phyloP scores from a whole-genome alignment of 2,888 invertebrate species.

The Oeneis ivallda region DNA sequence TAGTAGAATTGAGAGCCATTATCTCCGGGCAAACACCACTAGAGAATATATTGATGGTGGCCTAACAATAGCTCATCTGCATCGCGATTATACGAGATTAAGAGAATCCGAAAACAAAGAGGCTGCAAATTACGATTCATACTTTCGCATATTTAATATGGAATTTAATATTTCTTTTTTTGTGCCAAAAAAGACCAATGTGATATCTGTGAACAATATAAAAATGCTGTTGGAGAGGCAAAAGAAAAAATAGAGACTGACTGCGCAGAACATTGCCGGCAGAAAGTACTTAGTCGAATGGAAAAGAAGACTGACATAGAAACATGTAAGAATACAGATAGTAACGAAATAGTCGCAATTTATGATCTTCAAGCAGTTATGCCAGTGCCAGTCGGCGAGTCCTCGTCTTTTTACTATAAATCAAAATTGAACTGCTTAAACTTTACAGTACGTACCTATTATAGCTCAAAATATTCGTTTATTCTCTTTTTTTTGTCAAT shows the following conservation, averaged over 20 bases:
- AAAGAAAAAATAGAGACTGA: too few species aligned
- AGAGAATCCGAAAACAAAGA: conserved; percentile 14
- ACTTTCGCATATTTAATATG: conserved; percentile 19
- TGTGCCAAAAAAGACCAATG: conserved; percentile 26
- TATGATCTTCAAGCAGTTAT: conserved; percentile 38
- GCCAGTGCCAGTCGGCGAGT: conserved; percentile 36
- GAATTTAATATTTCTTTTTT: conserved; percentile 27
- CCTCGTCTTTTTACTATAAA: conserved; percentile 38
- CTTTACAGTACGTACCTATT: conserved; percentile 17
- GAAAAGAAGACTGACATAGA: too few species aligned
- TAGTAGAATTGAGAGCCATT: conserved; percentile 7
- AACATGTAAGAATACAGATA: too few species aligned
- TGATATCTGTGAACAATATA: conserved; percentile 26
- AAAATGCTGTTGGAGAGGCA: conserved; percentile 17
- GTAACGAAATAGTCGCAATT: conserved; percentile 25
- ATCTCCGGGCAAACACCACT: conserved; percentile 11
- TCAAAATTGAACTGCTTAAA: conserved; percentile 35
- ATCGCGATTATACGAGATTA: conserved; percentile 5
- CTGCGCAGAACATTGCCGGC: too few species aligned
- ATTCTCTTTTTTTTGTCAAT: too few species aligned
- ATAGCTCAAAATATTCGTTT: too few species aligned
- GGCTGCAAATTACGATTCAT: conserved; percentile 17
- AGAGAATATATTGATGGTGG: conserved; percentile 16
- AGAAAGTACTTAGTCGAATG: too few species aligned
- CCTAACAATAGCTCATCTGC: conserved; percentile 6